A percentile compares a stretch with the other conserved stretches of the same genome.
Conservation (phyloP, 2,113 vertebrate species). For the Catharus bicknelli region DNA sequence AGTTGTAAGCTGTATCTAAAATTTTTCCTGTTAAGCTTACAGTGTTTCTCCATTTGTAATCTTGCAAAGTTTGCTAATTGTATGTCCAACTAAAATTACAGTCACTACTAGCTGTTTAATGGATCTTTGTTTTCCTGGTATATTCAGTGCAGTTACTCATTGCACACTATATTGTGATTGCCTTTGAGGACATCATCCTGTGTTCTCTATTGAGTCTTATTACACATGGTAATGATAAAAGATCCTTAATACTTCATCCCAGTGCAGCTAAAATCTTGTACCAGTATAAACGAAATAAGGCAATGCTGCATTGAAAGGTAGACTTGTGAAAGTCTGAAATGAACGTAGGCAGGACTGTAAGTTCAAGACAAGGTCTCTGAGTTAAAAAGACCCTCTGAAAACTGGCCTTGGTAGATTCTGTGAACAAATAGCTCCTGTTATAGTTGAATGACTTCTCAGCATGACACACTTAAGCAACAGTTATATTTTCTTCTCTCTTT, state of each 20-base stretch:
- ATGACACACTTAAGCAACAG: constrained; percentile 27
- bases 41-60: neutral
- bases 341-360: neutral
- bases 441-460: constrained; percentile 59
- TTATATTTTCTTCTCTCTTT: constrained; percentile 48
- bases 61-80: neutral
- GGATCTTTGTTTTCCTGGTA: neutral
- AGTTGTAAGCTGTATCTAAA: neutral
- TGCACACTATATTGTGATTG: neutral
- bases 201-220: neutral
- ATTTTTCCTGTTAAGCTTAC: neutral
- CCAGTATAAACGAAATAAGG: neutral
- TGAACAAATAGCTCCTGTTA: constrained; percentile 56
- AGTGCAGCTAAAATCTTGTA: neutral
- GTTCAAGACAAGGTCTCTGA: neutral
- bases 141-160: neutral
- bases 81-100: neutral
- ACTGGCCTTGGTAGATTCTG: neutral
- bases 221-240: neutral
- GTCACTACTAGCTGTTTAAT: neutral
- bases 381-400: constrained; percentile 24
- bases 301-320: neutral
- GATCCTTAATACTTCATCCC: neutral
- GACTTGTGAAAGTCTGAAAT: neutral
- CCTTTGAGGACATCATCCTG: neutral